Conservation (phyloP, 2,113 vertebrate genomes). For the Clarias batrachus region DNA sequence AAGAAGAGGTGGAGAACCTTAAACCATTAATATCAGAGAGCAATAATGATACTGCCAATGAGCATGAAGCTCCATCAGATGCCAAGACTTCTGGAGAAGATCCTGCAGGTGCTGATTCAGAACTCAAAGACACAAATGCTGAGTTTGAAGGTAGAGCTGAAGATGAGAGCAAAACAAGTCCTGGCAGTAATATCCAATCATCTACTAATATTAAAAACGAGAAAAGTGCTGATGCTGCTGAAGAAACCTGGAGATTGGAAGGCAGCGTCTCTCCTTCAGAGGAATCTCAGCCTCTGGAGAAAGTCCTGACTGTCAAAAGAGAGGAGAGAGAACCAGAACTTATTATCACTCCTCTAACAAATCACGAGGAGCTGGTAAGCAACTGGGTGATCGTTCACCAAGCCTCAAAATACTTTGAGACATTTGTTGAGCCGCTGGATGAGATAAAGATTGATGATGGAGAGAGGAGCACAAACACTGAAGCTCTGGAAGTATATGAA, state of each 20-base stretch:
- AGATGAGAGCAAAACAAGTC: background rate
- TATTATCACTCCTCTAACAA: conserved; percentile 38
- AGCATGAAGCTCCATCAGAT: background rate
- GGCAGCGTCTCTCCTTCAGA: conserved; percentile 52
- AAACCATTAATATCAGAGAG: background rate
- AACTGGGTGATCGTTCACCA: conserved; percentile 73
- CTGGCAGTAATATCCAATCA: background rate
- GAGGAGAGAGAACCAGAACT: conserved; percentile 37
- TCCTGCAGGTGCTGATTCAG: conserved; percentile 29
- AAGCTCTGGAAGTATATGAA: background rate
- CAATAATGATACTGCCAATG: background rate
- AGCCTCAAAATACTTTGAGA: conserved; percentile 68
- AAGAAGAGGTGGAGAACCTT: background rate
- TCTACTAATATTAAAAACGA: background rate
- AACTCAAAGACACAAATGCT: conserved; percentile 33
- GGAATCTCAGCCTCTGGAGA: conserved; percentile 12
- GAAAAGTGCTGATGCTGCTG: background rate
- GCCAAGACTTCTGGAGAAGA: conserved; percentile 4
- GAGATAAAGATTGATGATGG: conserved; percentile 53
- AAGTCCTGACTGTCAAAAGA: background rate
- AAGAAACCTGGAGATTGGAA: conserved; percentile 58
- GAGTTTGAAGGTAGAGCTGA: conserved; percentile 18
- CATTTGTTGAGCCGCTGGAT: conserved; percentile 69
- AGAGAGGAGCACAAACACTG: background rate
- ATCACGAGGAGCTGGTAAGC: conserved; percentile 65